Evolutionary conservation across 2,888 invertebrate genomes (phyloP).

Genomic region (Lithophane ornitopus): DNA sequence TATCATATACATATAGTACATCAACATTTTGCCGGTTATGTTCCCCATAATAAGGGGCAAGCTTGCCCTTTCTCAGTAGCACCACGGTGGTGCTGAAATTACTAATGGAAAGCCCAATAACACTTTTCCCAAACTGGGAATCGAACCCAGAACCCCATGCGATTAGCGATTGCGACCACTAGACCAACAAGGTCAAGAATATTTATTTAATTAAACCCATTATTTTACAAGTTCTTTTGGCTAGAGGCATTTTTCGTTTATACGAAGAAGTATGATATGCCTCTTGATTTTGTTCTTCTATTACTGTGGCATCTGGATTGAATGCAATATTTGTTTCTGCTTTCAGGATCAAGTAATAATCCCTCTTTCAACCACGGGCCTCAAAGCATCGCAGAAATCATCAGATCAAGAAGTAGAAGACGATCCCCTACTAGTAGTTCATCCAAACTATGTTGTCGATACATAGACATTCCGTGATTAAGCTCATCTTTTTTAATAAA

Average conservation of each 20-base stretch:
- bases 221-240: background rate
- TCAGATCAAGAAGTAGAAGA: slow-evolving; percentile 92
- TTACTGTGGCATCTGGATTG: background rate
- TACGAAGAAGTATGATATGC: background rate
- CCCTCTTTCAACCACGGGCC: slow-evolving; percentile 92
- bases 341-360: slow-evolving; percentile 96
- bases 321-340: slow-evolving; percentile 11
- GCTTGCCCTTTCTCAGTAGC: no score
- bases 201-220: background rate
- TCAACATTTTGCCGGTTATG: no score
- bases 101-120: background rate
- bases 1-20: background rate
- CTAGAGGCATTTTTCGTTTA: background rate
- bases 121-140: background rate
- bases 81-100: background rate
- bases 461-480: slow-evolving; percentile 73
- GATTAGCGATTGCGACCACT: background rate
- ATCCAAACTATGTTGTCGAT: slow-evolving; percentile 98
- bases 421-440: slow-evolving; percentile 97
- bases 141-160: background rate
- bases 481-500: slow-evolving; percentile 65
- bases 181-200: background rate
- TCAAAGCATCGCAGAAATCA: slow-evolving; percentile 88
- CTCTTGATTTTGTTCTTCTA: background rate
- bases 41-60: background rate